Conservation (phyloP, 2,113 vertebrate species). For the Porphyrio hochstetteri region DNA sequence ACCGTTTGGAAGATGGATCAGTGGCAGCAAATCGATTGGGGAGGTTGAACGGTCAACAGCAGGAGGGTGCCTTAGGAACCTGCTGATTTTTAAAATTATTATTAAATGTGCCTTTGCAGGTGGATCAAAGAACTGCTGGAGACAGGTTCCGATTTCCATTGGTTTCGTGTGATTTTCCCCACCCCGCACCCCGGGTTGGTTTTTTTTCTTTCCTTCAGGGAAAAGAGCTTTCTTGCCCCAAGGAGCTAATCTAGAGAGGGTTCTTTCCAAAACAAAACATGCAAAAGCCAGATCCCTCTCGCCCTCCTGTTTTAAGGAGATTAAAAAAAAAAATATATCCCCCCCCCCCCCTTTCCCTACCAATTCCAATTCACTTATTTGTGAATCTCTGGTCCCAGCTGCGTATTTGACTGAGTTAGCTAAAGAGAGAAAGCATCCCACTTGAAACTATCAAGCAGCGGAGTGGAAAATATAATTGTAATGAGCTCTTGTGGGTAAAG, state of each 20-base stretch:
- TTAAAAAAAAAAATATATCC: background rate
- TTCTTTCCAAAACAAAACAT: conserved; percentile 68
- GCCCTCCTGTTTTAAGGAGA: conserved; percentile 58
- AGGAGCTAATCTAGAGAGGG: conserved; percentile 68
- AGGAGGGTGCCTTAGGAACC: conserved; percentile 23
- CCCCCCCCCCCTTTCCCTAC: background rate
- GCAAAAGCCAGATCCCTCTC: conserved; percentile 56
- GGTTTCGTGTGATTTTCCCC: background rate
- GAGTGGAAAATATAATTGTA: background rate
- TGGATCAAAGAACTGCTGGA: conserved; percentile 27
- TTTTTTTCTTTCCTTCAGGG: background rate
- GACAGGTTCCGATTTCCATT: background rate
- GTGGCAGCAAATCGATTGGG: background rate
- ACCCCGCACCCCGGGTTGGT: background rate
- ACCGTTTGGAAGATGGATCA: conserved; percentile 6
- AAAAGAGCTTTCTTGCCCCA: conserved; percentile 42
- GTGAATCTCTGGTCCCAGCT: conserved; percentile 4
- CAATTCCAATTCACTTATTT: conserved; percentile 4
- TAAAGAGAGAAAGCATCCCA: conserved; percentile 4
- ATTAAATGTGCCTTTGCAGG: background rate
- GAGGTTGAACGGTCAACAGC: background rate
- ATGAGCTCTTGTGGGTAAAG: conserved; percentile 34
- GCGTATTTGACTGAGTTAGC: conserved; percentile 10
- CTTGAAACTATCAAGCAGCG: background rate
- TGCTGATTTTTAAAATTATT: background rate